Evolutionary conservation across 2,888 invertebrate genomes (phyloP), one percentile per base, ranked within the genome.

Genomic region (Polymixis lichenea): DNA sequence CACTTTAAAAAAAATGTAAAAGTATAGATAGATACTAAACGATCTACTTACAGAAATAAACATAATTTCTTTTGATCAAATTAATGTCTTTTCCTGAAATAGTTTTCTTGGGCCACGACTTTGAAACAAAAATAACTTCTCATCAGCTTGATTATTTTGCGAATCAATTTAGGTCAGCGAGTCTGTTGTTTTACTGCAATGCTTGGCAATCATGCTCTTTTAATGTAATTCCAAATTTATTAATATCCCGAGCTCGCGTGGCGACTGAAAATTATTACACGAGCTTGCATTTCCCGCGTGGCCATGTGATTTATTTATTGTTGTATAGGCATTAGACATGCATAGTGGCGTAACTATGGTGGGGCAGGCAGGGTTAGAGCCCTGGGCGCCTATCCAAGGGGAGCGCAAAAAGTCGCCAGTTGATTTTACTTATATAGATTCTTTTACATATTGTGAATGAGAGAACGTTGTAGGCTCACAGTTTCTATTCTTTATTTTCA

Each of bases 211-310:
- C 11, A 38, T 55, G n/a, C 4, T 17, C 11, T 11, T 46, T 13
- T 32, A 53, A 15, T 55, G n/a, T 67, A 55, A 55, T 32, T 67
- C 67, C 32, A n/a, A 67, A 67, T n/a, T 55, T 53, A 67, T 55
- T 56, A n/a, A 67, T 67, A 55, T n/a, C 32, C 19, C n/a, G 32
- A 67, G 67, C 55, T 67, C n/a, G 67, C n/a, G 53, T 56, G 67
- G n/a, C 17, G n/a, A 13, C 17, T 67, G 32, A 38, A 55, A n/a
- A 53, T 0, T 0, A n/a, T 17, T 67, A 55, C 66, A 66, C 32
- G 6, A 11, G 67, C 32, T 55, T 55, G n/a, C 11, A 55, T 55
- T 67, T 67, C n/a, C n/a, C 32, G 55, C 3, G 53, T 67, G 32
- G 32, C 6, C 55, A 55, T 11, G n/a, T 32, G 53, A 19, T n/a